Conservation (phyloP, 2,797 vertebrate genomes). For the Crenichthys baileyi region DNA sequence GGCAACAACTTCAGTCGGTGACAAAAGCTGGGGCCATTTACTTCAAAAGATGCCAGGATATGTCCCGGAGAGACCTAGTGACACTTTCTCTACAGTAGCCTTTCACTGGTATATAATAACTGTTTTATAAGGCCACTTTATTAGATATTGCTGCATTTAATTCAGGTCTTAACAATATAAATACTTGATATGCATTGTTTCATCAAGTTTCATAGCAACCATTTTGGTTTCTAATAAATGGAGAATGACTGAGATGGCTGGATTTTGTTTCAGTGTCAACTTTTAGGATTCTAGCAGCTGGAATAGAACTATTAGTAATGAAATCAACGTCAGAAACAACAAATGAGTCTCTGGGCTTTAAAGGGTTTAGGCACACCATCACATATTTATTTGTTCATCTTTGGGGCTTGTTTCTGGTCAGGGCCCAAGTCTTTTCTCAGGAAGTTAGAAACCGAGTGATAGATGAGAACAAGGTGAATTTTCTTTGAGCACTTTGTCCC, state of each 20-base stretch:
- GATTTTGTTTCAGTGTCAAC: background rate
- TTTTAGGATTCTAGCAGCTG: slow-evolving; percentile 3
- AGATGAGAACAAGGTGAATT: slow-evolving; percentile 18
- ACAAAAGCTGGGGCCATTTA: too few relatives aligned
- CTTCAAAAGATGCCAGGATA: too few relatives aligned
- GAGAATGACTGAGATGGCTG: background rate
- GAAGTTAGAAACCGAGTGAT: slow-evolving; percentile 58
- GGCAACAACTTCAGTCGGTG: too few relatives aligned
- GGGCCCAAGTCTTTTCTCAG: slow-evolving; percentile 65
- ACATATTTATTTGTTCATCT: background rate
- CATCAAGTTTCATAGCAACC: background rate
- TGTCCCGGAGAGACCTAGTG: too few relatives aligned
- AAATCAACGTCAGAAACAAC: background rate
- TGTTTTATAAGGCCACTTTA: background rate
- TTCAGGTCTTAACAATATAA: background rate
- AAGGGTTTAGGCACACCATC: background rate
- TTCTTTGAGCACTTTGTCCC: slow-evolving; percentile 70
- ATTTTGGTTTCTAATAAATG: background rate
- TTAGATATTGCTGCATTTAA: background rate
- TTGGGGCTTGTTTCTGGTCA: slow-evolving; percentile 36
- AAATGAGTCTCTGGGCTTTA: slow-evolving; percentile 25
- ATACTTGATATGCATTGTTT: background rate
- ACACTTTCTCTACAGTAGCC: background rate
- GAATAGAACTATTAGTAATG: background rate
- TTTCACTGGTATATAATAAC: background rate